Evolutionary conservation across 2,113 vertebrate species (phyloP).

Genomic region (Psilopsiagon aurifrons): DNA sequence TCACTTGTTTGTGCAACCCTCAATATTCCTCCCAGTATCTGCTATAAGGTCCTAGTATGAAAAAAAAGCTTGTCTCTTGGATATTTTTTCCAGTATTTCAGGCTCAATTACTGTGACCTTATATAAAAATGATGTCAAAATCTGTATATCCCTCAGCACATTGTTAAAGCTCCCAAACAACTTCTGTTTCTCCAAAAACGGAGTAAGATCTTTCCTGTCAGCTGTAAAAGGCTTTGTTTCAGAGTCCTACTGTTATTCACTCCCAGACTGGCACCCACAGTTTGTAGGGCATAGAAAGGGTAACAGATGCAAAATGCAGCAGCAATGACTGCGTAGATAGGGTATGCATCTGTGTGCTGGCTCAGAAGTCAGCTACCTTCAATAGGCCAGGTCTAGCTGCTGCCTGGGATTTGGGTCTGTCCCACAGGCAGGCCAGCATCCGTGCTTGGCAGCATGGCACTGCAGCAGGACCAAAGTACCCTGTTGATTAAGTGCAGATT

Average conservation of each 20-base stretch:
- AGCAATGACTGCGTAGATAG: not conserved
- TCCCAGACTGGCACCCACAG: not conserved
- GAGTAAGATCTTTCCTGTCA: not conserved
- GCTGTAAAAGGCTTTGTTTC: not conserved
- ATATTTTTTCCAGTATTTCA: not conserved
- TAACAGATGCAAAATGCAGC: slow-evolving; percentile 55
- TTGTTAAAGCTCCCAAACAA: not conserved
- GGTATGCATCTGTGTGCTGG: slow-evolving; percentile 41
- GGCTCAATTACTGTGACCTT: not conserved
- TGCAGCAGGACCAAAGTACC: not conserved
- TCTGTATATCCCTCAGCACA: not conserved
- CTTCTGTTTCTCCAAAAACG: not conserved
- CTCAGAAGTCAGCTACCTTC: slow-evolving; percentile 8
- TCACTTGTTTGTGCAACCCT: not conserved
- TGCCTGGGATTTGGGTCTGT: slow-evolving; percentile 56
- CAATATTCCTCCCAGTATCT: not conserved
- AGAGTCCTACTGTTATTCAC: not conserved
- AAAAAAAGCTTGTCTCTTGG: not conserved
- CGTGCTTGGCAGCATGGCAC: not conserved
- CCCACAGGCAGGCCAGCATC: not conserved
- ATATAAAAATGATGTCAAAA: not conserved
- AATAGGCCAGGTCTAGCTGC: slow-evolving; percentile 23
- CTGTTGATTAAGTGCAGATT: slow-evolving; percentile 48
- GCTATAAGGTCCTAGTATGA: not conserved
- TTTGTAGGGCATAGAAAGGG: slow-evolving; percentile 16